Evolutionary conservation across 1,140 invertebrate species (phyloP), one percentile per base, ranked within the genome.

Genomic region (Lepidurus packardi): DNA sequence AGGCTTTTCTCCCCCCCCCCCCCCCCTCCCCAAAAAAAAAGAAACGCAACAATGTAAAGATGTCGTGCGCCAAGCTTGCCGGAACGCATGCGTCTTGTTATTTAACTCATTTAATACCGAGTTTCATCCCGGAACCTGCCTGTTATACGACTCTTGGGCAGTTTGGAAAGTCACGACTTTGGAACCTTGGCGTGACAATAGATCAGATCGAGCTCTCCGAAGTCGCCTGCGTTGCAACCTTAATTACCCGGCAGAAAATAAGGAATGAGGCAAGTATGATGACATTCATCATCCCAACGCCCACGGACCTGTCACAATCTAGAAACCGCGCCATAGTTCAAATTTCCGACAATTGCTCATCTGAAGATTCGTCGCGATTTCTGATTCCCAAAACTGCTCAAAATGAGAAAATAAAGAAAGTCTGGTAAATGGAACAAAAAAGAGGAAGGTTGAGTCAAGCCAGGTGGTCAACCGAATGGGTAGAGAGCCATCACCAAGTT

Each of bases 231-330:
- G 53, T 65, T 65, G 7, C 21, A 65, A 21, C 53, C 53, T 65
- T 65, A 65, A 65, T 65, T 65, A 65, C 4, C 53, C 53, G 53
- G 16, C 53, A n/a, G 53, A 13, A 65, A 65, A n/a, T n/a, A 65
- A 21, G 53, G 21, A 65, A 65, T n/a, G 16, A 65, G 53, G 53
- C 53, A 65, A 65, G 53, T 13, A 16, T 65, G 53, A 65, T 65
- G 53, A 65, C 53, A 65, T 65, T n/a, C 53, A 65, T 65, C 53
- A 65, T 65, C 53, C 8, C 53, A 65, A 65, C 53, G 21, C 53
- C 53, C 53, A 65, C 53, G 53, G 53, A 65, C 53, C 53, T 65
- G 53, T 65, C 53, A 65, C 53, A 65, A 65, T n/a, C 53, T 16
- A 13, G 21, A 21, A 65, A 65, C 16, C 21, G 34, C 34, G 34